A percentile compares a stretch with the other conserved stretches of the same genome.
Evolutionary conservation across 2,113 vertebrate species (phyloP).

Genomic region (Meles meles): DNA sequence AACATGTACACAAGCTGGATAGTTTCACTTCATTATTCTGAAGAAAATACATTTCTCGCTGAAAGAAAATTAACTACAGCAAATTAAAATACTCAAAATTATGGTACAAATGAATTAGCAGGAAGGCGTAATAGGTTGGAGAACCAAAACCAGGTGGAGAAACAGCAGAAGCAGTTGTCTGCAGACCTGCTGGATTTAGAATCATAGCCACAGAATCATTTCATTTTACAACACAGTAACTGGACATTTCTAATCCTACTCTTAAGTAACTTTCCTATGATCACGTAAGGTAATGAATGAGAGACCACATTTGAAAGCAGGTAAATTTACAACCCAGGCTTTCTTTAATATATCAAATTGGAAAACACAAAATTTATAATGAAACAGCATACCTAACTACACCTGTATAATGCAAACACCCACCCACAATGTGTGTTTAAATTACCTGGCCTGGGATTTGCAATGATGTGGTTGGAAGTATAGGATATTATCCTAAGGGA

Average conservation of each 20-base stretch:
- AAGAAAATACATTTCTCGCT: not conserved
- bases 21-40: not conserved
- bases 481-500: too few relatives aligned
- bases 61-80: not conserved
- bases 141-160: not conserved
- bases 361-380: not conserved
- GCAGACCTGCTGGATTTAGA: not conserved
- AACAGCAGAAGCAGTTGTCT: not conserved
- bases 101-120: not conserved
- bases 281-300: not conserved
- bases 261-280: not conserved
- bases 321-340: not conserved
- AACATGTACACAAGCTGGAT: not conserved
- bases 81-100: not conserved
- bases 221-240: not conserved
- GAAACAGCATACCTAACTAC: not conserved
- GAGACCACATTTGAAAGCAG: not conserved
- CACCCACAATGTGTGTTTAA: not conserved
- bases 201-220: not conserved
- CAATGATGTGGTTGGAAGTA: too few relatives aligned
- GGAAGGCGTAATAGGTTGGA: not conserved
- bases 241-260: not conserved
- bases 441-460: constrained; percentile 84
- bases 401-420: not conserved
- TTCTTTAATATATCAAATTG: not conserved